Conservation (phyloP, 2,888 invertebrate genomes). For the Rhamphomyia laevipes region DNA sequence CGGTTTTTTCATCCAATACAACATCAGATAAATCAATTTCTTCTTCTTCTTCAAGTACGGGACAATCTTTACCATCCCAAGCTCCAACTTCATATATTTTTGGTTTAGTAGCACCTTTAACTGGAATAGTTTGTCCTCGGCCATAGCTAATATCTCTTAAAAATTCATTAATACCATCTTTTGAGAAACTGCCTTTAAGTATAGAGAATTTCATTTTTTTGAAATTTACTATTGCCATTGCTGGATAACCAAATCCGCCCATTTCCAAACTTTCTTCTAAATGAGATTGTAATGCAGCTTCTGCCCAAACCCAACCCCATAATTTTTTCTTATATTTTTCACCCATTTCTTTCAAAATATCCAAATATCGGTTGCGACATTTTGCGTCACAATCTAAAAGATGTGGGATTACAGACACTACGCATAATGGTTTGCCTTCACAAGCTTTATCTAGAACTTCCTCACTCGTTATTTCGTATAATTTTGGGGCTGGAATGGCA, state of each 20-base stretch:
- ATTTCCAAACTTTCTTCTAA: slow-evolving; percentile 86
- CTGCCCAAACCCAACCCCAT: slow-evolving; percentile 98
- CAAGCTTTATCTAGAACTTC: slow-evolving; percentile 61
- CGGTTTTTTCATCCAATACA: slow-evolving; percentile 69
- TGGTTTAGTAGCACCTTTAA: slow-evolving; percentile 72
- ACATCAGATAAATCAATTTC: slow-evolving; percentile 88
- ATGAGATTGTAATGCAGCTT: slow-evolving; percentile 73
- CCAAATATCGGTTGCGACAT: slow-evolving; percentile 80
- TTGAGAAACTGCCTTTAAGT: slow-evolving; percentile 85
- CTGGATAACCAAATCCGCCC: slow-evolving; percentile 97
- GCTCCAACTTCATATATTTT: slow-evolving; percentile 51
- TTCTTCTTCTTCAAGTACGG: slow-evolving; percentile 66
- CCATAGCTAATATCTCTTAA: slow-evolving; percentile 85
- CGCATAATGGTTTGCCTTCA: slow-evolving; percentile 77
- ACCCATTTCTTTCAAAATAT: slow-evolving; percentile 57
- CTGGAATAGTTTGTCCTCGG: slow-evolving; percentile 79
- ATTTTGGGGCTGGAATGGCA: slow-evolving; percentile 82
- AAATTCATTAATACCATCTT: slow-evolving; percentile 92
- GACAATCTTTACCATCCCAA: slow-evolving; percentile 95
- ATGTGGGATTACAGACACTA: slow-evolving; percentile 85
- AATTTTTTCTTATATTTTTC: slow-evolving; percentile 88
- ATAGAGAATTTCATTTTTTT: slow-evolving; percentile 96
- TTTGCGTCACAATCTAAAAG: slow-evolving; percentile 91
- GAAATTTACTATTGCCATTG: slow-evolving; percentile 91
- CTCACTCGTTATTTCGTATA: slow-evolving; percentile 54